These are phyloP conservation scores for Idris sp. DNA, from an alignment of 1,140 invertebrate genomes.

Conservation along the genomic window DNA sequence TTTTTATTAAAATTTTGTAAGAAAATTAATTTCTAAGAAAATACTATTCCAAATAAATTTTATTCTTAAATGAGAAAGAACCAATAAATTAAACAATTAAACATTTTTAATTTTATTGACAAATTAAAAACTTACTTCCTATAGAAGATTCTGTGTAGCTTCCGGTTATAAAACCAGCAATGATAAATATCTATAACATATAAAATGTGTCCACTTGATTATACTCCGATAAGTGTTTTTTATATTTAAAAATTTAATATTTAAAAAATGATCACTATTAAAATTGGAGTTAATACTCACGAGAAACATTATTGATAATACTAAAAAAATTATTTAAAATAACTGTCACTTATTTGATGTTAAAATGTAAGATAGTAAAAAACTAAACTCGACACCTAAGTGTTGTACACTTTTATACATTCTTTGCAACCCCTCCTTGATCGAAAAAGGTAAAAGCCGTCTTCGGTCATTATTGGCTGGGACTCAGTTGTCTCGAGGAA, in stretches of 20 bases:
- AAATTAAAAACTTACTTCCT: constrained; percentile 53
- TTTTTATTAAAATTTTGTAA: no score
- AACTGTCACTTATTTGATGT: constrained; percentile 27
- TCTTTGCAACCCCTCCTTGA: constrained; percentile 67
- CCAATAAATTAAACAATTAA: no score
- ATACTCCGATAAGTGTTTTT: neutral
- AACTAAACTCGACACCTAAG: constrained; percentile 63
- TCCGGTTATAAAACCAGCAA: constrained; percentile 35
- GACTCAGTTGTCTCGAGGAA: constrained; percentile 67
- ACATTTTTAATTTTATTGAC: no score
- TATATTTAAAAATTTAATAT: no score
- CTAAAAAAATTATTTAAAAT: constrained; percentile 2
- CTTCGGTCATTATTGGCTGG: constrained; percentile 70
- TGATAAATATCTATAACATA: constrained; percentile 48
- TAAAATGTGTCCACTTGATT: constrained; percentile 15
- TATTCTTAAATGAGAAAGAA: no score
- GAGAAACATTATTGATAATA: constrained; percentile 56
- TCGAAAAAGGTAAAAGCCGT: constrained; percentile 71
- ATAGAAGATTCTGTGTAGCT: constrained; percentile 32
- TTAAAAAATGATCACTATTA: no score
- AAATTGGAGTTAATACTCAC: no score
- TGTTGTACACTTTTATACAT: constrained; percentile 72
- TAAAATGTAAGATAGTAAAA: constrained; percentile 44
- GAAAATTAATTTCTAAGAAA: no score
- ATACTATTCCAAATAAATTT: no score